phyloP scores from a whole-genome alignment of 2,113 vertebrate species.

The Channa maculata region DNA sequence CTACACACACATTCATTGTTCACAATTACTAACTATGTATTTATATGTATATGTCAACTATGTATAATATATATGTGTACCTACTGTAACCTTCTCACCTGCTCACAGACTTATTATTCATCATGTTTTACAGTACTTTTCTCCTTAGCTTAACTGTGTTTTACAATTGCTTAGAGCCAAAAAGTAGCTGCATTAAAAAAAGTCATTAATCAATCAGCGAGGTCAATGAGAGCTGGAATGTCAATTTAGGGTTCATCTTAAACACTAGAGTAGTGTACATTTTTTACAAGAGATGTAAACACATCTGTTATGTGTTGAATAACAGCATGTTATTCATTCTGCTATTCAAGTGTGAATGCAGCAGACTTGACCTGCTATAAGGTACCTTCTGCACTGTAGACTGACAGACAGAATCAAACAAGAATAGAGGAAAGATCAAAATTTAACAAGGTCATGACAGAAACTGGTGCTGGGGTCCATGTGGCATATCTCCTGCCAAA shows the following conservation, averaged over 20 bases:
- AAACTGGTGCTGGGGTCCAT: background rate
- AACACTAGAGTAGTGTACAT: too few relatives aligned
- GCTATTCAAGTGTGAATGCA: too few relatives aligned
- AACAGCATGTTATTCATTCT: too few relatives aligned
- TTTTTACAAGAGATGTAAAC: background rate
- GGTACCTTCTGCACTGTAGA: background rate
- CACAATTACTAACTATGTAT: too few relatives aligned
- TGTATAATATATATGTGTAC: too few relatives aligned
- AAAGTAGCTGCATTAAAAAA: background rate
- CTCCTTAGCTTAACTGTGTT: background rate
- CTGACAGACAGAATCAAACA: background rate
- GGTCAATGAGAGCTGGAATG: slow-evolving; percentile 5
- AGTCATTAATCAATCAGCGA: background rate
- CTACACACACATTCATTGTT: too few relatives aligned
- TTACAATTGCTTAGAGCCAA: background rate
- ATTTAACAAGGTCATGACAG: slow-evolving; percentile 36
- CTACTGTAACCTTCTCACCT: too few relatives aligned
- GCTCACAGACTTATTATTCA: too few relatives aligned
- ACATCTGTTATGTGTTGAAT: too few relatives aligned
- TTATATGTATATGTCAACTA: too few relatives aligned
- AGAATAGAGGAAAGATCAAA: slow-evolving; percentile 1
- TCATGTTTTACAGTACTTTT: too few relatives aligned
- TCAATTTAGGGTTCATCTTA: slow-evolving; percentile 1
- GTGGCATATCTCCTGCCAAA: slow-evolving; percentile 45
- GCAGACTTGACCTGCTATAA: too few relatives aligned